Percentiles rank a stretch among this genome's conserved stretches.
These are phyloP conservation scores for Promerops cafer DNA, from an alignment of 2,113 vertebrate species.

Conservation along the genomic window DNA sequence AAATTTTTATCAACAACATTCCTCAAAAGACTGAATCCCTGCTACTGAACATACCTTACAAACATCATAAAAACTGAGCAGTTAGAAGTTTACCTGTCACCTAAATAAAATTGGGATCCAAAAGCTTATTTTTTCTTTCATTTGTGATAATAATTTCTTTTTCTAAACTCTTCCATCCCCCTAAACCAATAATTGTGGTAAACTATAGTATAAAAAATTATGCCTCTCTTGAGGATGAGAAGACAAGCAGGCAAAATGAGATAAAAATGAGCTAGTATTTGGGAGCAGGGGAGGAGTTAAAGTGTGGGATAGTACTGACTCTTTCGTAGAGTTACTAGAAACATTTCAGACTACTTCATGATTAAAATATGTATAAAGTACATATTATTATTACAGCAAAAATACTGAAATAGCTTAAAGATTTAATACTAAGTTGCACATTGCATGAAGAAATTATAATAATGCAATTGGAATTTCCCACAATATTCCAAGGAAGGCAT, in stretches of 20 bases:
- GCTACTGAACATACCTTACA: not conserved
- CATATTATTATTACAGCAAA: not conserved
- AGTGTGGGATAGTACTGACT: not conserved
- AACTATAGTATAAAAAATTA: not conserved
- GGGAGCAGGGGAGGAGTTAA: not conserved
- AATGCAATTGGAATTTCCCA: not conserved
- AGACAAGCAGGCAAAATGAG: not conserved
- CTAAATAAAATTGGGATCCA: not conserved
- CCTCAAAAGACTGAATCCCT: not conserved
- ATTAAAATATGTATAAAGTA: not conserved
- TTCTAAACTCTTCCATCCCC: not conserved
- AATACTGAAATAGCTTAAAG: not conserved
- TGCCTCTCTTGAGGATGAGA: not conserved
- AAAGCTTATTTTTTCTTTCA: not conserved
- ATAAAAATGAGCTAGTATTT: not conserved
- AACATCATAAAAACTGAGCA: not conserved
- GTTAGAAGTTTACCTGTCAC: not conserved
- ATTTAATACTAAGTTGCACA: not conserved
- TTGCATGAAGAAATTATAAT: not conserved
- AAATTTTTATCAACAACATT: not conserved
- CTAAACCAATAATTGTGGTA: not conserved
- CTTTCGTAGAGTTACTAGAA: not conserved
- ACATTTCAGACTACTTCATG: not conserved
- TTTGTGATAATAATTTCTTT: not conserved
- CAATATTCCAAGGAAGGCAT: not conserved